Conservation (phyloP, 2,113 vertebrate species). For the Cyphomyrus plagiostoma region DNA sequence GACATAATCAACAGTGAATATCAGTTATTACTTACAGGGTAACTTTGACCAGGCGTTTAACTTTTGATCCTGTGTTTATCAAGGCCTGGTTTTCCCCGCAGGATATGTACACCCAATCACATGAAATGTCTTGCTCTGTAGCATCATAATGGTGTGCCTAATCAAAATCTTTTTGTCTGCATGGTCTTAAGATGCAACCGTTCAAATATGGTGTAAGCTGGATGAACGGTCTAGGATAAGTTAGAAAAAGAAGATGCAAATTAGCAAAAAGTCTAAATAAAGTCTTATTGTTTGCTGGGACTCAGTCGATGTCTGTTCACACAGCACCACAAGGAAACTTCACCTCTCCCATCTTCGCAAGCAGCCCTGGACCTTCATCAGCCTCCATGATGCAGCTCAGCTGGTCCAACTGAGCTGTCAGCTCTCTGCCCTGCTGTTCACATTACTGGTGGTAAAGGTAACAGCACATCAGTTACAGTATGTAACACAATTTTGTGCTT, state of each 20-base stretch:
- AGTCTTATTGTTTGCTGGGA: conserved; percentile 37
- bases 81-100: not conserved
- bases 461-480: not conserved
- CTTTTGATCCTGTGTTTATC: not conserved
- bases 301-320: conserved; percentile 53
- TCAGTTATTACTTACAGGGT: not conserved
- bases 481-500: not conserved
- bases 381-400: conserved; percentile 52
- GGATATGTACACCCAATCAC: too few relatives aligned
- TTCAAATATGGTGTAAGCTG: too few relatives aligned
- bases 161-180: too few relatives aligned
- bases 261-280: not conserved
- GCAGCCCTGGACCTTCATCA: conserved; percentile 41
- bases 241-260: not conserved
- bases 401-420: conserved; percentile 46
- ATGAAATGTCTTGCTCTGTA: too few relatives aligned
- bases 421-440: conserved; percentile 57
- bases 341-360: conserved; percentile 42
- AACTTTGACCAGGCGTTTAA: not conserved
- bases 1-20: not conserved
- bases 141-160: too few relatives aligned
- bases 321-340: conserved; percentile 59
- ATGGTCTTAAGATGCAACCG: too few relatives aligned
- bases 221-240: too few relatives aligned
- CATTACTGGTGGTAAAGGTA: conserved; percentile 60